phyloP scores from a whole-genome alignment of 2,888 invertebrate species.

The Arrhopalites spinosus region DNA sequence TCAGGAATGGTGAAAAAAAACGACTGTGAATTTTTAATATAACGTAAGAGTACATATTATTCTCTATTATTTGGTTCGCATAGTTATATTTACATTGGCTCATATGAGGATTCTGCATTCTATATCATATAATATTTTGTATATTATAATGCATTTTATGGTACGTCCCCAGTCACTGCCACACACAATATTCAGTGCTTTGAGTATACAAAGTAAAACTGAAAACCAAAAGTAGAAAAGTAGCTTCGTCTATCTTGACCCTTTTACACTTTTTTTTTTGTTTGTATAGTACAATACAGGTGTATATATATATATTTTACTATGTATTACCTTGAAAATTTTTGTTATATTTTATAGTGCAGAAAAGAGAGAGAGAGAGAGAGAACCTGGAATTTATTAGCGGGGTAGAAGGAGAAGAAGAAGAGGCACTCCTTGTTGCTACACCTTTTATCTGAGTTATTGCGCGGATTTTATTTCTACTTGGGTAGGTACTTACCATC shows the following conservation, averaged over 20 bases:
- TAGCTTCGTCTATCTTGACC: neutral
- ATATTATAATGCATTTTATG: no score
- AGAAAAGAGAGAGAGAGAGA: no score
- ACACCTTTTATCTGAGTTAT: constrained; percentile 19
- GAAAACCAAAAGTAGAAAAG: neutral
- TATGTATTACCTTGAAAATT: neutral
- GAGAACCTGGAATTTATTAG: constrained; percentile 13
- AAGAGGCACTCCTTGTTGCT: constrained; percentile 9
- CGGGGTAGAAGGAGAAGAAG: neutral
- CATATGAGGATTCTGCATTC: no score
- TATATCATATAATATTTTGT: no score
- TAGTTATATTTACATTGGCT: no score
- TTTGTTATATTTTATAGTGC: neutral
- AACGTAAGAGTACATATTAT: no score
- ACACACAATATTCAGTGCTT: no score
- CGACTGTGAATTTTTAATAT: neutral
- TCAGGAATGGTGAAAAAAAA: neutral
- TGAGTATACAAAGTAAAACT: no score
- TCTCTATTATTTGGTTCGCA: neutral
- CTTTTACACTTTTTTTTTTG: neutral
- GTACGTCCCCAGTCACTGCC: no score
- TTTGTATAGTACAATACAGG: neutral
- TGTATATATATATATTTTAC: neutral
- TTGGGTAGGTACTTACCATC: constrained; percentile 16
- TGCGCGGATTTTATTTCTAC: constrained; percentile 6